These are phyloP conservation scores for Ericerus pela DNA, from an alignment of 1,140 invertebrate genomes.

Conservation along the genomic window DNA sequence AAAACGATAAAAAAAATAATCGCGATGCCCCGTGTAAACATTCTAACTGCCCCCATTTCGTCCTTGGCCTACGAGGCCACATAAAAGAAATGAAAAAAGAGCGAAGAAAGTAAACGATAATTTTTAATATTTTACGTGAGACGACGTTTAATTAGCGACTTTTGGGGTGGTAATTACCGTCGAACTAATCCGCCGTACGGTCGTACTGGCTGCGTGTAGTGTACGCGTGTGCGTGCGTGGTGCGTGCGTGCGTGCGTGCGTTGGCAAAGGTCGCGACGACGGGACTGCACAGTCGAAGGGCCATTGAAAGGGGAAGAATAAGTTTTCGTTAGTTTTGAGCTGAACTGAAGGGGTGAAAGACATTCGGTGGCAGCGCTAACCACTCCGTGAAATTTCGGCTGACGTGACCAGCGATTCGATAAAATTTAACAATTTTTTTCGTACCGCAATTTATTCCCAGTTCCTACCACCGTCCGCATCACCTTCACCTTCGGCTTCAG, in stretches of 20 bases:
- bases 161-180: constrained; percentile 1
- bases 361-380: not conserved
- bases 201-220: not conserved
- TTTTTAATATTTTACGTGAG: constrained; percentile 6
- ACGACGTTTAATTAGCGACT: constrained; percentile 5
- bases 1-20: too few species aligned
- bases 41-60: too few species aligned
- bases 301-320: too few species aligned
- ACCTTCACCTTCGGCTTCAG: too few species aligned
- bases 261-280: not conserved
- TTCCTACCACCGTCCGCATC: too few species aligned
- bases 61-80: too few species aligned
- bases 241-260: not conserved
- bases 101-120: not conserved
- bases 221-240: not conserved
- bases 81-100: not conserved
- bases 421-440: not conserved
- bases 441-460: not conserved
- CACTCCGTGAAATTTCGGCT: too few species aligned
- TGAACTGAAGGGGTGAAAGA: too few species aligned
- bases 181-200: not conserved
- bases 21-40: too few species aligned
- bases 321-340: too few species aligned
- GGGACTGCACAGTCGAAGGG: not conserved
- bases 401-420: not conserved